phyloP scores from a whole-genome alignment of 2,888 invertebrate species.

The Lagria hirta region DNA sequence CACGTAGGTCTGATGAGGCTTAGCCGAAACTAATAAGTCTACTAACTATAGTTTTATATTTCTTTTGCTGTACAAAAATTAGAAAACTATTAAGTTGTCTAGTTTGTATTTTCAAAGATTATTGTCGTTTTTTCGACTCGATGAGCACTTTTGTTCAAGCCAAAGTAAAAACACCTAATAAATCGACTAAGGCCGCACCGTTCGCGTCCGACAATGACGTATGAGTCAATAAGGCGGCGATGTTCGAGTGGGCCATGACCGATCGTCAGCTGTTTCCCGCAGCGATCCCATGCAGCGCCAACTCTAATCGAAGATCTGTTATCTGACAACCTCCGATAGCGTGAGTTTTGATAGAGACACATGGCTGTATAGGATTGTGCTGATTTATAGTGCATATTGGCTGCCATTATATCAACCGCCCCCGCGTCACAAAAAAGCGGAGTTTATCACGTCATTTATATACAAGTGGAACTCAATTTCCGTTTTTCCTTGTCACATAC shows the following conservation, averaged over 20 bases:
- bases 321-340: constrained; percentile 47
- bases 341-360: constrained; percentile 42
- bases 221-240: constrained; percentile 51
- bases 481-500: background rate
- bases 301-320: constrained; percentile 53
- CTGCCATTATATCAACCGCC: constrained; percentile 8
- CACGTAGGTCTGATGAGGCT: too few relatives aligned
- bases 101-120: too few relatives aligned
- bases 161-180: constrained; percentile 42
- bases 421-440: constrained; percentile 11
- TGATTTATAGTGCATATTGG: constrained; percentile 34
- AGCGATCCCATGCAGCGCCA: constrained; percentile 49
- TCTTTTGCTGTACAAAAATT: too few relatives aligned
- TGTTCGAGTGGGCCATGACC: constrained; percentile 53
- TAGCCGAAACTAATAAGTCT: too few relatives aligned
- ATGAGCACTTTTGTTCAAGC: constrained; percentile 10
- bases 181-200: constrained; percentile 44
- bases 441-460: constrained; percentile 13
- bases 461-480: constrained; percentile 9
- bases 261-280: constrained; percentile 53
- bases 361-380: constrained; percentile 34
- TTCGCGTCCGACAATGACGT: constrained; percentile 49
- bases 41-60: too few relatives aligned
- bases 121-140: too few relatives aligned
- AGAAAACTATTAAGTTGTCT: too few relatives aligned